These are phyloP conservation scores for Malacoraja senta DNA, from an alignment of 2,797 vertebrate species.

Conservation along the genomic window DNA sequence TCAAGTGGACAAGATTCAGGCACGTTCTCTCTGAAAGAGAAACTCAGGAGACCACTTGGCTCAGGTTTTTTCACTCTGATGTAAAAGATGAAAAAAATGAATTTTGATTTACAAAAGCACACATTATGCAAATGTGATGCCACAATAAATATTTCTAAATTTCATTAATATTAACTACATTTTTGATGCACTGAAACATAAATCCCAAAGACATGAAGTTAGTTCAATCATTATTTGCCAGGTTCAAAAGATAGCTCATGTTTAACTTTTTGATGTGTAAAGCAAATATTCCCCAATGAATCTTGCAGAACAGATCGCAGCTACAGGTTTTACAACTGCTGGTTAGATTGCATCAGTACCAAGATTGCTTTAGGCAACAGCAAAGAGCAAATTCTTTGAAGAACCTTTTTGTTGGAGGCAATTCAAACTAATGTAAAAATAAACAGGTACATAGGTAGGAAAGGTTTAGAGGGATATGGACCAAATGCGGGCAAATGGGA, in stretches of 20 bases:
- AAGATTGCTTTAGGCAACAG: not conserved
- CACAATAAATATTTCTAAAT: not conserved
- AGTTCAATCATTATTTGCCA: not conserved
- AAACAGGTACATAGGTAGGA: too few relatives aligned
- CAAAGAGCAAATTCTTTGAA: not conserved
- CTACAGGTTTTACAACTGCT: not conserved
- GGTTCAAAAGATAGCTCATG: constrained; percentile 9
- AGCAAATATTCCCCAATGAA: not conserved
- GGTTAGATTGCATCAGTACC: not conserved
- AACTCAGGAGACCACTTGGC: too few relatives aligned
- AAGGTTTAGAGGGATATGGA: too few relatives aligned
- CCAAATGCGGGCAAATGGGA: too few relatives aligned
- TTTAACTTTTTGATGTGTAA: constrained; percentile 19
- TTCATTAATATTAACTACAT: constrained; percentile 9
- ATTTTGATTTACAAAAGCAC: constrained; percentile 13
- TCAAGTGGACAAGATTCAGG: too few relatives aligned
- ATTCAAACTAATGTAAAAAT: not conserved
- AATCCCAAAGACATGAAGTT: not conserved
- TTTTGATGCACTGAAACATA: not conserved
- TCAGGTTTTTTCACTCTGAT: too few relatives aligned
- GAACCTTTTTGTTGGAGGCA: not conserved
- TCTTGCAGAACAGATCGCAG: not conserved
- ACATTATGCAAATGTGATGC: constrained; percentile 3
- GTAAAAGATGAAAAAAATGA: not conserved
- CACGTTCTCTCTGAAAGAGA: too few relatives aligned